These are phyloP conservation scores for Tenebrosternarchus preto DNA, from an alignment of 2,113 vertebrate species.

Conservation along the genomic window DNA sequence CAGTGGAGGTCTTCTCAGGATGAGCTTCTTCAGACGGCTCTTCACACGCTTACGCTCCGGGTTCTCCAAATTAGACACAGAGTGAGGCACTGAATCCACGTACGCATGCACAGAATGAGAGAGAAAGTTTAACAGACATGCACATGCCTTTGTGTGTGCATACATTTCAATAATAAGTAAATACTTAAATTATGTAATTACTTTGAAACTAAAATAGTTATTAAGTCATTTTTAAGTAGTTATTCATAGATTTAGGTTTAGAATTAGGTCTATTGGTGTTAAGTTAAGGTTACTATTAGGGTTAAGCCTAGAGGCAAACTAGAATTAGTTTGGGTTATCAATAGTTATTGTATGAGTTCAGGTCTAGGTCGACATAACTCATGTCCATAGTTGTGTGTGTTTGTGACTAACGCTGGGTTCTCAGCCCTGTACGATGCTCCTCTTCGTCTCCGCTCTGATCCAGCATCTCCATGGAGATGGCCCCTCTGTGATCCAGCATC, in stretches of 20 bases:
- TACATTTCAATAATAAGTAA: too few relatives aligned
- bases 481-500: conserved; percentile 76
- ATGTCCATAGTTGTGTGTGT: neutral
- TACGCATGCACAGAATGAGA: conserved; percentile 35
- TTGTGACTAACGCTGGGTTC: conserved; percentile 66
- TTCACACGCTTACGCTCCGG: conserved; percentile 82
- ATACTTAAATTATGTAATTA: neutral
- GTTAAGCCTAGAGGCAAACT: neutral
- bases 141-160: neutral
- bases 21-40: conserved; percentile 84
- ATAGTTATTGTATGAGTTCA: neutral
- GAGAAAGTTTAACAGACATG: conserved; percentile 13
- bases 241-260: too few relatives aligned
- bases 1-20: conserved; percentile 83
- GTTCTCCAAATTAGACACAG: conserved; percentile 71
- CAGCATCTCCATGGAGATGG: conserved; percentile 74
- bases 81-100: conserved; percentile 65
- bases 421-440: conserved; percentile 41
- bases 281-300: neutral
- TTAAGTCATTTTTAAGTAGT: too few relatives aligned
- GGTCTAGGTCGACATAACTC: neutral
- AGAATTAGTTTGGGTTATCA: neutral
- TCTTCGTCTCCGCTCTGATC: conserved; percentile 88
- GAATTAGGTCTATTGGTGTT: too few relatives aligned
- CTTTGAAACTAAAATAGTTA: neutral